phyloP scores from a whole-genome alignment of 30 jellyfish, hydroid and myxozoan species.

The Catostylus mosaicus region DNA sequence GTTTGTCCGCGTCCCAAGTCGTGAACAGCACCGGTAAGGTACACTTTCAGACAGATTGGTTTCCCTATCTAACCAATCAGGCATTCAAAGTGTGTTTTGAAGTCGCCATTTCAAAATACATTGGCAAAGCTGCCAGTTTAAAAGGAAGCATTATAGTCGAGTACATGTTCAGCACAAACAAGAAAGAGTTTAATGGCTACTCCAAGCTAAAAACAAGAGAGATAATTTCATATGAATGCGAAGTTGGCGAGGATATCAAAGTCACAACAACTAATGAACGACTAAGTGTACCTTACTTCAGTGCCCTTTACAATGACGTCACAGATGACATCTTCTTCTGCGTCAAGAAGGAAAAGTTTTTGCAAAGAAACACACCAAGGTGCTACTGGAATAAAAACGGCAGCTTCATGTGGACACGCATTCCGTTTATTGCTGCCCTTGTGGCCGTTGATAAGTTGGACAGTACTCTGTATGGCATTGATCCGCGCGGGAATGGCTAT shows the following conservation, averaged over 20 bases:
- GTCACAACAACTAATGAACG: background rate
- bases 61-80: background rate
- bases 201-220: background rate
- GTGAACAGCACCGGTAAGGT: background rate
- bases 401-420: background rate
- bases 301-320: background rate
- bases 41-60: background rate
- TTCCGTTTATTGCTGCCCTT: conserved; percentile 6
- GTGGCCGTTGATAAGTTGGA: background rate
- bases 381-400: background rate
- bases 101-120: background rate
- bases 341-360: background rate
- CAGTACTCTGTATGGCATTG: conserved; percentile 5
- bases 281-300: background rate
- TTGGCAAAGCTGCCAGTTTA: background rate
- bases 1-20: background rate
- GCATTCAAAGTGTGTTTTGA: background rate
- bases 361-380: background rate
- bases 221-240: background rate
- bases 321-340: background rate
- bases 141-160: background rate
- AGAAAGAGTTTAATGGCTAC: conserved; percentile 8
- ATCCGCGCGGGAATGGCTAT: conserved; percentile 4
- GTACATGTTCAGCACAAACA: background rate
- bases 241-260: background rate